Evolutionary conservation across 2,888 invertebrate species (phyloP).

Genomic region (Dione vanillae): DNA sequence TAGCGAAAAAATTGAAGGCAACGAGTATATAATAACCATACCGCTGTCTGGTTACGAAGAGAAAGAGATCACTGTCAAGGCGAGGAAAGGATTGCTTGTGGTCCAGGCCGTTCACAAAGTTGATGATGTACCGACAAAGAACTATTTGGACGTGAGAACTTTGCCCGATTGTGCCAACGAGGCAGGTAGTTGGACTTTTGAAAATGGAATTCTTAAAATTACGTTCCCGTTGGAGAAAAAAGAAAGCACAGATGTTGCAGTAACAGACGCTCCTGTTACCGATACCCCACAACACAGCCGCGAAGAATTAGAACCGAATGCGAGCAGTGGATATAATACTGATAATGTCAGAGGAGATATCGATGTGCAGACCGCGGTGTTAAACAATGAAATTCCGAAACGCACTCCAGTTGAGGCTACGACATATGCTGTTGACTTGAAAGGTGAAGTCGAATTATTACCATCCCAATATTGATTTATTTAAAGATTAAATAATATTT

Average conservation of each 20-base stretch:
- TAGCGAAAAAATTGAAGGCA: constrained; percentile 56
- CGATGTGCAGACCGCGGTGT: not conserved
- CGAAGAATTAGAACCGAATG: constrained; percentile 6
- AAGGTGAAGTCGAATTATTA: constrained; percentile 27
- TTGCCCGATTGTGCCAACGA: constrained; percentile 30
- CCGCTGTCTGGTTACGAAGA: constrained; percentile 62
- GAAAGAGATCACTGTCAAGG: constrained; percentile 72
- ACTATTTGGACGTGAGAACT: constrained; percentile 31
- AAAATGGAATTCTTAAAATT: constrained; percentile 29
- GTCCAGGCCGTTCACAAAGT: constrained; percentile 59
- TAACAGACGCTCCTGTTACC: constrained; percentile 5
- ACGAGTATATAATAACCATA: constrained; percentile 64
- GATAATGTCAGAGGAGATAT: constrained; percentile 6
- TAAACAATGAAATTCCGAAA: constrained; percentile 23
- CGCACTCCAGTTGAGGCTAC: constrained; percentile 24
- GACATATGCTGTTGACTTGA: constrained; percentile 30
- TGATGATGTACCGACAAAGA: constrained; percentile 22
- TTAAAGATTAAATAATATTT: not conserved
- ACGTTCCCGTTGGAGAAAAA: constrained; percentile 18
- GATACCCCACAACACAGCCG: constrained; percentile 26
- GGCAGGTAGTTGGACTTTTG: constrained; percentile 33
- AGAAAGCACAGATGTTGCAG: not conserved
- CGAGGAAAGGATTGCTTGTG: constrained; percentile 66
- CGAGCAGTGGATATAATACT: not conserved
- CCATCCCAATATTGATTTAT: constrained; percentile 13